Evolutionary conservation across 2,113 vertebrate species (phyloP).

Genomic region (Chlorodrepanis virens): DNA sequence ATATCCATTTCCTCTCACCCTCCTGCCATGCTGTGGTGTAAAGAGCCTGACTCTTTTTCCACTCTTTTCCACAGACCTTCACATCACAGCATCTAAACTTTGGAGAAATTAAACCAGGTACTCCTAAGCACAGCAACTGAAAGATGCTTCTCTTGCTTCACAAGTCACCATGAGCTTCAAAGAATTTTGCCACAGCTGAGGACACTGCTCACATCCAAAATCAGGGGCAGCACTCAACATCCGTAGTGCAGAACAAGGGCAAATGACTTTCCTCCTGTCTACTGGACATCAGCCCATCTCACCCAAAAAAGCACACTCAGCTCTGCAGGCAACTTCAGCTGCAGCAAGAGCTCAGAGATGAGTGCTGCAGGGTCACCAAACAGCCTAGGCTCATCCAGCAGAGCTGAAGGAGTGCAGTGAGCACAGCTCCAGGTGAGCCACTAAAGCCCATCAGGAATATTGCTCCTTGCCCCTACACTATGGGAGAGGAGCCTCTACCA

Average conservation of each 20-base stretch:
- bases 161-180: neutral
- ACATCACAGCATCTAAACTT: neutral
- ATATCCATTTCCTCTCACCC: neutral
- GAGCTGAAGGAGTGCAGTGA: neutral
- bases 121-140: neutral
- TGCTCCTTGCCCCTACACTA: neutral
- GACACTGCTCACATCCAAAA: neutral
- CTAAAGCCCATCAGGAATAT: neutral
- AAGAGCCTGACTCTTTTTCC: neutral
- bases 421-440: neutral
- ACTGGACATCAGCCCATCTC: neutral
- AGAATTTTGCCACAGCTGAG: neutral
- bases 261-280: neutral
- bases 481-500: neutral
- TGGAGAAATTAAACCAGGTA: neutral
- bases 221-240: neutral
- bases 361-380: neutral
- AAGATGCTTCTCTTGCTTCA: neutral
- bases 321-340: neutral
- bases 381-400: neutral
- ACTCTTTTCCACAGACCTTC: neutral
- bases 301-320: neutral
- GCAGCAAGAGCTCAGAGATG: neutral
- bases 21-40: neutral
- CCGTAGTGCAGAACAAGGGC: neutral